phyloP scores from a whole-genome alignment of 2,888 invertebrate genomes.

The Cyaniris semiargus region DNA sequence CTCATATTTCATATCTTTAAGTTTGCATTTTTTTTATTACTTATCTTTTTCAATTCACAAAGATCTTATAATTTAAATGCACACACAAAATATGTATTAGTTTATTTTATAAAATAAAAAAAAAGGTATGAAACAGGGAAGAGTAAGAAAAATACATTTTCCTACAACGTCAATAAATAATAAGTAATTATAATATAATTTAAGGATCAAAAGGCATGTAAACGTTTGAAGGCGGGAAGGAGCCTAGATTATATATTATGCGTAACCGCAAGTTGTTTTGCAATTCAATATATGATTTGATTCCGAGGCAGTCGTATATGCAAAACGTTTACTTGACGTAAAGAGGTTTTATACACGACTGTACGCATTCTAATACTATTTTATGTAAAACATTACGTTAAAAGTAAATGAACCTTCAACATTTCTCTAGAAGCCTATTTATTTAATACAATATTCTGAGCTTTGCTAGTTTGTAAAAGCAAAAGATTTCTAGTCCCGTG shows the following conservation, averaged over 20 bases:
- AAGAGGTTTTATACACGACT: conserved; percentile 19
- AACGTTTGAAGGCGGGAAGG: conserved; percentile 41
- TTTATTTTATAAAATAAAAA: no score
- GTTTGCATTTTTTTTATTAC: no score
- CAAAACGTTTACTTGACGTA: conserved; percentile 35
- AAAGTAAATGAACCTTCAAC: conserved; percentile 9
- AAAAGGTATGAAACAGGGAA: no score
- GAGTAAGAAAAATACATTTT: not conserved
- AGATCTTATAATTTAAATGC: no score
- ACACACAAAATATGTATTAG: no score
- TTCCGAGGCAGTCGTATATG: conserved; percentile 42
- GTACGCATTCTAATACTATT: conserved; percentile 18
- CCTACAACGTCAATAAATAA: not conserved
- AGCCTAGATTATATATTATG: conserved; percentile 42
- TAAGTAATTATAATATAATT: conserved; percentile 11
- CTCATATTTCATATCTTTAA: no score
- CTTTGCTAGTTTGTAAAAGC: not conserved
- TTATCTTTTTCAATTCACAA: no score
- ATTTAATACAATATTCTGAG: conserved; percentile 2
- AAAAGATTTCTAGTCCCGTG: not conserved
- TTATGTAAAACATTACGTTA: conserved; percentile 24
- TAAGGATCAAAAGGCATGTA: conserved; percentile 40
- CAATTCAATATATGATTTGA: conserved; percentile 42
- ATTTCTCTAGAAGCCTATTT: conserved; percentile 19
- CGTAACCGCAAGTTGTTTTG: conserved; percentile 41